phyloP scores from a whole-genome alignment of 2,888 invertebrate species.

The Galerucella nymphaeae region DNA sequence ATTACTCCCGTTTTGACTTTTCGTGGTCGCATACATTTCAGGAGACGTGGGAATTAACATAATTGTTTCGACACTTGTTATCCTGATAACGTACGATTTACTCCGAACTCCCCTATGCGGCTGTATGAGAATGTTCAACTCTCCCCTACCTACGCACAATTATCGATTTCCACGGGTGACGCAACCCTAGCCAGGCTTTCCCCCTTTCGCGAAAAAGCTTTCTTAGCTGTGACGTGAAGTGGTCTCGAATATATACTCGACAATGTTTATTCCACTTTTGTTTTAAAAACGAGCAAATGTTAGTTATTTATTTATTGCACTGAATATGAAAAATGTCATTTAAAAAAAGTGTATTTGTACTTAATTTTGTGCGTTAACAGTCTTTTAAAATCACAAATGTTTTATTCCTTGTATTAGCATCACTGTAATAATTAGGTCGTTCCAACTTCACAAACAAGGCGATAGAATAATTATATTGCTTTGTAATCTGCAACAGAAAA shows the following conservation, averaged over 20 bases:
- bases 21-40: slow-evolving; percentile 52
- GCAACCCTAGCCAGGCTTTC: slow-evolving; percentile 29
- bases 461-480: not conserved
- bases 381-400: not conserved
- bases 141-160: slow-evolving; percentile 32
- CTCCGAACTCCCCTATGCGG: slow-evolving; percentile 12
- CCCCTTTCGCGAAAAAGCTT: slow-evolving; percentile 28
- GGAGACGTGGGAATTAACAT: slow-evolving; percentile 65
- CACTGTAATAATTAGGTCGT: not conserved
- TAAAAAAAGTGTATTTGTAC: not conserved
- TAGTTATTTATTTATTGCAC: not conserved
- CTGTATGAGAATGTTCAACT: not conserved
- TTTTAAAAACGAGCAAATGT: not conserved
- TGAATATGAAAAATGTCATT: not conserved
- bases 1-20: slow-evolving; percentile 45
- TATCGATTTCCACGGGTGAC: slow-evolving; percentile 30
- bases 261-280: slow-evolving; percentile 26
- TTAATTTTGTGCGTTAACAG: not conserved
- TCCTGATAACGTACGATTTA: not conserved
- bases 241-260: slow-evolving; percentile 10
- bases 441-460: not conserved
- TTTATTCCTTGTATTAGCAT: not conserved
- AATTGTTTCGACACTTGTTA: slow-evolving; percentile 3
- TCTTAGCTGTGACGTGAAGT: slow-evolving; percentile 3
- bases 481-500: not conserved